A percentile compares a stretch with the other conserved stretches of the same genome.
phyloP scores from a whole-genome alignment of 2,797 vertebrate species.

The Platalea minor region DNA sequence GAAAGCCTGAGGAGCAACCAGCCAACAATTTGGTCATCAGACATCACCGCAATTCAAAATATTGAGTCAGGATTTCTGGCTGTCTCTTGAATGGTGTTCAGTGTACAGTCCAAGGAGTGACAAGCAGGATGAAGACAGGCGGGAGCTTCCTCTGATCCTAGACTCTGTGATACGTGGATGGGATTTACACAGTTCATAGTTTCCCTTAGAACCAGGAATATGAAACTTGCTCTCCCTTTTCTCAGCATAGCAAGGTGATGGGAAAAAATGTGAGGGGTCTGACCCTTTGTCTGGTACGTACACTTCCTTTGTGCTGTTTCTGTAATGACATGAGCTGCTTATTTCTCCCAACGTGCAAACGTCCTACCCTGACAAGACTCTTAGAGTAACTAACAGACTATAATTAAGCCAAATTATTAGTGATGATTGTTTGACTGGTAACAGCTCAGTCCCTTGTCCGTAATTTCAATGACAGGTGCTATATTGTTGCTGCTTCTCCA shows the following conservation, averaged over 20 bases:
- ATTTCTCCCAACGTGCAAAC: background rate
- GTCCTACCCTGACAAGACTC: background rate
- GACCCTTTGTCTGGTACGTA: background rate
- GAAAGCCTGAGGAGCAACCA: background rate
- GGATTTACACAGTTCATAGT: background rate
- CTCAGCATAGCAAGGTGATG: background rate
- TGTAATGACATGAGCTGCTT: background rate
- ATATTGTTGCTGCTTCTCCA: background rate
- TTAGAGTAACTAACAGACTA: background rate
- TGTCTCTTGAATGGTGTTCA: background rate
- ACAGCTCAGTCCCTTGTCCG: background rate
- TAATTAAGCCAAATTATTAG: background rate
- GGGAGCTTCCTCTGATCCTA: background rate
- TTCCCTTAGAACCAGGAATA: background rate
- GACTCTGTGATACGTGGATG: accelerated
- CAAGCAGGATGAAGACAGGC: background rate
- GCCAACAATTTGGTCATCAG: background rate
- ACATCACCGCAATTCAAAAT: background rate
- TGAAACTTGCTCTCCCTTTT: background rate
- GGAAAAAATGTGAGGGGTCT: background rate
- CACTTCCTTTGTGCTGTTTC: no score
- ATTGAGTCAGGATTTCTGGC: background rate
- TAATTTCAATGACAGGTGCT: background rate
- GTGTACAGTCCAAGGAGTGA: background rate
- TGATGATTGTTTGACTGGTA: background rate